A percentile compares a stretch with the other conserved stretches of the same genome.
Evolutionary conservation across 2,113 vertebrate genomes (phyloP).

Genomic region (Camelus bactrianus): DNA sequence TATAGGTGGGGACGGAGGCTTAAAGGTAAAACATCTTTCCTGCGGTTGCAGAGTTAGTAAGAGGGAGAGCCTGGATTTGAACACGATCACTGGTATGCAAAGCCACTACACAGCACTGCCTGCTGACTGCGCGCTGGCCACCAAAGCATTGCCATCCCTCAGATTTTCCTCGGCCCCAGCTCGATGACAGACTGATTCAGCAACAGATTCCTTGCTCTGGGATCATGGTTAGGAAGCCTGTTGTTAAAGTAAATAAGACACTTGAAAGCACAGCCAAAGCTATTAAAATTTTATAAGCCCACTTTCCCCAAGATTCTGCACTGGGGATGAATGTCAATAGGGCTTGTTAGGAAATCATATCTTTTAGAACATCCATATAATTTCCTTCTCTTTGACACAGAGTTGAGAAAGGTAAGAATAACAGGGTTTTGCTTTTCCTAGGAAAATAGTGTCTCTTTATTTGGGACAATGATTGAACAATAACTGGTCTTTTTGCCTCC

Average conservation of each 20-base stretch:
- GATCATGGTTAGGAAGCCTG: conserved; percentile 25
- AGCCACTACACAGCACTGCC: neutral
- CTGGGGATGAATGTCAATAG: conserved; percentile 3
- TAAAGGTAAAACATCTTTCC: neutral
- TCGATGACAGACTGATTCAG: neutral
- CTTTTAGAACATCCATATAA: conserved; percentile 56
- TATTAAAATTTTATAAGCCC: conserved; percentile 56
- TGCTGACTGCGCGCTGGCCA: neutral
- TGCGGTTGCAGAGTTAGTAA: neutral
- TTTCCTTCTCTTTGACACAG: conserved; percentile 44
- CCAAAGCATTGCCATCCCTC: neutral
- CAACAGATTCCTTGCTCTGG: neutral
- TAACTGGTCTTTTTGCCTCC: conserved; percentile 11
- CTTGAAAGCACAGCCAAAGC: conserved; percentile 21
- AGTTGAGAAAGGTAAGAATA: conserved; percentile 68
- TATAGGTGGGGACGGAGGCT: neutral
- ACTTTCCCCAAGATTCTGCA: conserved; percentile 39
- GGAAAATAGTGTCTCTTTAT: conserved; percentile 40
- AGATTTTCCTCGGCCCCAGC: neutral
- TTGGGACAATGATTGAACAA: conserved; percentile 42
- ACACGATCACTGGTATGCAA: neutral
- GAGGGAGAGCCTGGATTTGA: neutral
- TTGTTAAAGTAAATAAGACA: conserved; percentile 64
- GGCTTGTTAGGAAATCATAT: conserved; percentile 46
- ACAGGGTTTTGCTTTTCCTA: conserved; percentile 61